A percentile compares a stretch with the other conserved stretches of the same genome.
Conservation (phyloP, 2,113 vertebrate species). For the Haplochromis burtoni region DNA sequence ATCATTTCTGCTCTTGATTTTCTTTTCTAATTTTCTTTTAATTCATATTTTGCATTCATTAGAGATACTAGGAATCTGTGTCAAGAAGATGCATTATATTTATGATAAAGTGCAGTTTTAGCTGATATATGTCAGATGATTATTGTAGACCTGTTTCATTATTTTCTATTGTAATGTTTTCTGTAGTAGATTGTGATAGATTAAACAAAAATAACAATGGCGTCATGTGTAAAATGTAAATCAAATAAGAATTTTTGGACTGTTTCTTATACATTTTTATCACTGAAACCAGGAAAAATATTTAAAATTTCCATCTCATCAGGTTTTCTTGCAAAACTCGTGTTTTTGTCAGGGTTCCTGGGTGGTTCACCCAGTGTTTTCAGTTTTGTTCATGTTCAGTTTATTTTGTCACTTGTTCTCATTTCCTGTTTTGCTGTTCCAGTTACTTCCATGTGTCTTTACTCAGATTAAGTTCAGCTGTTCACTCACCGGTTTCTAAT, state of each 20-base stretch:
- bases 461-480: not conserved
- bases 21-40: not conserved
- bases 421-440: not conserved
- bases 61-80: accelerated
- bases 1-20: not conserved
- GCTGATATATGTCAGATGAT: not conserved
- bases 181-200: not conserved
- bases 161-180: not conserved
- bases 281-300: not conserved
- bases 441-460: not conserved
- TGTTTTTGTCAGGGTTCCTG: not conserved
- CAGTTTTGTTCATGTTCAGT: not conserved
- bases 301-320: not conserved
- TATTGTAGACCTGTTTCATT: not conserved
- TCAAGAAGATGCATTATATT: not conserved
- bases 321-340: not conserved
- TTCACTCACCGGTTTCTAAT: not conserved
- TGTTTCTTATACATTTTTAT: not conserved
- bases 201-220: not conserved
- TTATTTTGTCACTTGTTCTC: not conserved
- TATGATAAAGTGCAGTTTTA: not conserved
- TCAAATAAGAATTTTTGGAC: not conserved
- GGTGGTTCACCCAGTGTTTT: not conserved
- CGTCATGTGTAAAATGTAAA: not conserved
- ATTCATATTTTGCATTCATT: not conserved